phyloP scores from a whole-genome alignment of 1,140 invertebrate genomes.

The Megalonaias nervosa region DNA sequence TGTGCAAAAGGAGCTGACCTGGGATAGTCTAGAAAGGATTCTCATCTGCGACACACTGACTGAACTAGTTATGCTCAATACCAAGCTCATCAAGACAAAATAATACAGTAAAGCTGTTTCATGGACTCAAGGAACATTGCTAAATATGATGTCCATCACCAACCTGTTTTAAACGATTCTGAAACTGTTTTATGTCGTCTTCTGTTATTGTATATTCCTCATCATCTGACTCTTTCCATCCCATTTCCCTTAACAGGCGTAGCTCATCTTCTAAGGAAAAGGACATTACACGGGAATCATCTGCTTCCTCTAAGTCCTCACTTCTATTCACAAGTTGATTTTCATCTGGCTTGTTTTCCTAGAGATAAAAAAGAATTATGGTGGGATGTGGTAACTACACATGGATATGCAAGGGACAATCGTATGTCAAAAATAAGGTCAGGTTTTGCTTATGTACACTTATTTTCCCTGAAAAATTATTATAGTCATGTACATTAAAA shows the following conservation, averaged over 20 bases:
- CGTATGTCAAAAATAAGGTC: too few species aligned
- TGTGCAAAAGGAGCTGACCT: background rate
- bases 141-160: background rate
- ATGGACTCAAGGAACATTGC: background rate
- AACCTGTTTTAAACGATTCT: conserved; percentile 66
- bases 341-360: conserved; percentile 20
- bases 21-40: background rate
- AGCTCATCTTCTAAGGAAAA: conserved; percentile 71
- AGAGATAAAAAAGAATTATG: conserved; percentile 5
- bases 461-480: too few species aligned
- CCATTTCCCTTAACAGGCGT: conserved; percentile 69
- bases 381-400: too few species aligned
- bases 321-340: conserved; percentile 48
- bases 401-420: background rate
- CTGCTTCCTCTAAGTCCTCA: conserved; percentile 33
- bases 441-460: too few species aligned
- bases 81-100: background rate
- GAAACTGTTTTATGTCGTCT: conserved; percentile 69
- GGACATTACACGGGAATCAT: conserved; percentile 51
- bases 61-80: background rate
- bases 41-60: conserved; percentile 3
- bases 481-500: too few species aligned
- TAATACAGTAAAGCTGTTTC: background rate
- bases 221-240: conserved; percentile 71
- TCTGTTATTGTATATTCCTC: conserved; percentile 71